A percentile compares a stretch with the other conserved stretches of the same genome.
Evolutionary conservation across 1,140 invertebrate species (phyloP).

Genomic region (Orius laevigatus): DNA sequence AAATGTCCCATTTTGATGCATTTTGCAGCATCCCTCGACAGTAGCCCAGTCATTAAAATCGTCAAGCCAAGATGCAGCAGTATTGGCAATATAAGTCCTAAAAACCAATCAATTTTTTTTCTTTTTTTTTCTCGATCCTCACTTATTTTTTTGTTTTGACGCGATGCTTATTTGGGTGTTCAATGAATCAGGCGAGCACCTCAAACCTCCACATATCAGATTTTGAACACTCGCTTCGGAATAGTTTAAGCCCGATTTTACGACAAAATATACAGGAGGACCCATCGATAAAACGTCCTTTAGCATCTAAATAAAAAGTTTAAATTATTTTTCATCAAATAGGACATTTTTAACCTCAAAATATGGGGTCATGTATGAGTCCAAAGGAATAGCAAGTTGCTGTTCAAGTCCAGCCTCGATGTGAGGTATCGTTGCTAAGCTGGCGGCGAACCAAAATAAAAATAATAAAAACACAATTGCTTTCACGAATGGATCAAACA

Average conservation of each 20-base stretch:
- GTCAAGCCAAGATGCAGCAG: constrained; percentile 86
- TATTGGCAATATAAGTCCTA: constrained; percentile 71
- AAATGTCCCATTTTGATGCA: constrained; percentile 42
- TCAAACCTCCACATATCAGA: constrained; percentile 62
- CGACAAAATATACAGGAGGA: constrained; percentile 91
- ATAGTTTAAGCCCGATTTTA: constrained; percentile 71
- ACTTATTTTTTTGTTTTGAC: constrained; percentile 25
- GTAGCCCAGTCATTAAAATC: constrained; percentile 86
- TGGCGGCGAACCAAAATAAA: constrained; percentile 79
- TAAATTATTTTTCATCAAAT: constrained; percentile 6
- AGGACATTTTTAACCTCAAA: constrained; percentile 38
- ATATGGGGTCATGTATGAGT: constrained; percentile 85
- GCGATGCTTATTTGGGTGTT: constrained; percentile 69
- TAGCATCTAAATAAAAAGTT: constrained; percentile 38
- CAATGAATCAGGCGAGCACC: constrained; percentile 66
- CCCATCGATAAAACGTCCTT: constrained; percentile 84
- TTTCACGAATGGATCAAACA: constrained; percentile 61
- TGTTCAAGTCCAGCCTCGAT: constrained; percentile 91
- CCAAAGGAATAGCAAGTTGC: constrained; percentile 91
- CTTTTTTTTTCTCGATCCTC: background rate
- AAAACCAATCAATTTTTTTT: constrained; percentile 17
- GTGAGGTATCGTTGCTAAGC: constrained; percentile 67
- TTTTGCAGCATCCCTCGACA: constrained; percentile 38
- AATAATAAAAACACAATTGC: constrained; percentile 65
- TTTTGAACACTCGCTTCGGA: constrained; percentile 57